Conservation (phyloP, 2,113 vertebrate species). For the Austrofundulus limnaeus region DNA sequence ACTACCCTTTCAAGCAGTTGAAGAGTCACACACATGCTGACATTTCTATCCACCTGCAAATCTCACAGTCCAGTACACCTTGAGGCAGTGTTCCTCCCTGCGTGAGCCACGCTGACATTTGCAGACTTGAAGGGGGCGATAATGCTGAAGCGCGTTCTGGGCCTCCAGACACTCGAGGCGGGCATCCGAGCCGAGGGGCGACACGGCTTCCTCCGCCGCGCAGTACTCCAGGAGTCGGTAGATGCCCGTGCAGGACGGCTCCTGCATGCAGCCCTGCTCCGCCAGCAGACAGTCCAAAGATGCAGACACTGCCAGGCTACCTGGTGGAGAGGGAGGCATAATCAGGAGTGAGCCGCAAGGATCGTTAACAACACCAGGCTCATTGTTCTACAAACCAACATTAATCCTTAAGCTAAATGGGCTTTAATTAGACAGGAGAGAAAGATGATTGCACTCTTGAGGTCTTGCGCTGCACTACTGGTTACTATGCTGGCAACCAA, state of each 20-base stretch:
- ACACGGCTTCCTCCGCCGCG: conserved; percentile 68
- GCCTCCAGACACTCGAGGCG: conserved; percentile 82
- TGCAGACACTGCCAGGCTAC: conserved; percentile 51
- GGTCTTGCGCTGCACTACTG: conserved; percentile 9
- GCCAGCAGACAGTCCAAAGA: conserved; percentile 83
- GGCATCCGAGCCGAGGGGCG: conserved; percentile 64
- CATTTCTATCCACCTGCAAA: conserved; percentile 76
- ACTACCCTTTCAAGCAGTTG: no score
- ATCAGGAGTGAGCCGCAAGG: background rate
- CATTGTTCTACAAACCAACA: background rate
- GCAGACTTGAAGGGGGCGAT: conserved; percentile 84
- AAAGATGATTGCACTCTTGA: conserved; percentile 11
- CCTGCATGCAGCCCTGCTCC: conserved; percentile 80
- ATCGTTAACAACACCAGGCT: conserved; percentile 2
- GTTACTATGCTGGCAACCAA: conserved; percentile 25
- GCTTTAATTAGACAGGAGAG: conserved; percentile 36
- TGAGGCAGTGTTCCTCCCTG: conserved; percentile 86
- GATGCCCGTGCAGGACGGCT: conserved; percentile 79
- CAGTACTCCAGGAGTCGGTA: conserved; percentile 85
- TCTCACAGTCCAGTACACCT: conserved; percentile 88
- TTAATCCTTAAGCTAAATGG: conserved; percentile 19
- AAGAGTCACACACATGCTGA: background rate
- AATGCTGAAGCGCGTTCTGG: conserved; percentile 77
- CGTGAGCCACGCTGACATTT: conserved; percentile 87
- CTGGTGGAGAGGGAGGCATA: conserved; percentile 41